These are phyloP conservation scores for Rutpela maculata DNA, from an alignment of 2,888 invertebrate species.

Conservation along the genomic window DNA sequence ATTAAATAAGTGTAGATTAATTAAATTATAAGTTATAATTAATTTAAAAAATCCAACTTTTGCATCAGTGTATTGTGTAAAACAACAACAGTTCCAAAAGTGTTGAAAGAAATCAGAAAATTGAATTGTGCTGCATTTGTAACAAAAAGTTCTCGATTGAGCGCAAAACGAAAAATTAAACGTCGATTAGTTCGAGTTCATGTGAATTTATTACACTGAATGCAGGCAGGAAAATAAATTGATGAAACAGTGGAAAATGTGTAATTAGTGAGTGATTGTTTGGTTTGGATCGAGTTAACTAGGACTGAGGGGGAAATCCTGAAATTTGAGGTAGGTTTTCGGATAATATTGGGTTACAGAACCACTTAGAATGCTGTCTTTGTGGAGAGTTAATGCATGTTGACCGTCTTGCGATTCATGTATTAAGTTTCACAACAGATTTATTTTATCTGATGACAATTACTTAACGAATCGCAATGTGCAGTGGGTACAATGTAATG, in stretches of 20 bases:
- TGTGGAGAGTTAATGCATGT: conserved; percentile 44
- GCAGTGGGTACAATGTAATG: not conserved
- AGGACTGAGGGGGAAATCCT: conserved; percentile 17
- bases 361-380: conserved; percentile 38
- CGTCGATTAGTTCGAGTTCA: not conserved
- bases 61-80: not conserved
- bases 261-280: conserved; percentile 41
- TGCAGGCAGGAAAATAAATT: not conserved
- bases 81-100: not conserved
- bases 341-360: conserved; percentile 39
- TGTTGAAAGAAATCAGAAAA: not conserved
- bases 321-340: conserved; percentile 45
- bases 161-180: not conserved
- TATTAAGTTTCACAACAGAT: conserved; percentile 25
- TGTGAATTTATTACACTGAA: not conserved
- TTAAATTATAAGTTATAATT: not conserved
- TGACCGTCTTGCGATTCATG: conserved; percentile 32
- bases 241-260: conserved; percentile 30
- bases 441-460: conserved; percentile 1
- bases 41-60: not conserved
- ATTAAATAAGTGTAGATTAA: not conserved
- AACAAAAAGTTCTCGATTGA: not conserved
- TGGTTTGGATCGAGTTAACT: conserved; percentile 35
- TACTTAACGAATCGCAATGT: not conserved
- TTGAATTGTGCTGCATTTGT: not conserved